A percentile compares a stretch with the other conserved stretches of the same genome.
phyloP scores from a whole-genome alignment of 2,113 vertebrate genomes.

The Erythrocercus mccallii region DNA sequence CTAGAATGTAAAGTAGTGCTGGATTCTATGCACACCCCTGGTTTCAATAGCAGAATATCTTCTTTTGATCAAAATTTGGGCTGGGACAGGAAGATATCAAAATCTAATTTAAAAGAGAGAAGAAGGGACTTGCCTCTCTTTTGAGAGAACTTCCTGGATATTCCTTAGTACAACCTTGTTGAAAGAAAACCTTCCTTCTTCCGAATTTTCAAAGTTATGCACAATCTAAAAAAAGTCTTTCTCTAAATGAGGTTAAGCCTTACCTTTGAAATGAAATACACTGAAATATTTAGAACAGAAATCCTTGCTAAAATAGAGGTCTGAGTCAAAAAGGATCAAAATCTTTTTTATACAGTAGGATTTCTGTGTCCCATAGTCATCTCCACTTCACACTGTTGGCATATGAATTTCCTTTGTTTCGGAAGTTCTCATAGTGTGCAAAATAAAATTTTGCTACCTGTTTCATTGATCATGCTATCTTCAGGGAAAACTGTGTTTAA shows the following conservation, averaged over 20 bases:
- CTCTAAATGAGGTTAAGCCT: background rate
- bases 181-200: constrained; percentile 6
- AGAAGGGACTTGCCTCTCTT: background rate
- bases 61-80: constrained; percentile 18
- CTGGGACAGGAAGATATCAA: background rate
- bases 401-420: background rate
- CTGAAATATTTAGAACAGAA: background rate
- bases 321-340: background rate
- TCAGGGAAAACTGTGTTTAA: background rate
- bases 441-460: background rate
- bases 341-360: background rate
- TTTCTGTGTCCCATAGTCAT: background rate
- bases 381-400: background rate
- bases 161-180: background rate
- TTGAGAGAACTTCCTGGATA: background rate
- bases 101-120: background rate
- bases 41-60: background rate
- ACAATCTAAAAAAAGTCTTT: background rate
- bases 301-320: background rate
- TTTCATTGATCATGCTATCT: background rate
- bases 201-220: background rate
- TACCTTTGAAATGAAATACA: background rate
- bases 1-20: background rate
- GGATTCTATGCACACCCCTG: background rate
- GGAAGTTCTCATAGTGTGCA: background rate